Percentiles rank a stretch among this genome's conserved stretches.
These are phyloP conservation scores for Todus mexicanus DNA, from an alignment of 2,797 vertebrate species.

Conservation along the genomic window DNA sequence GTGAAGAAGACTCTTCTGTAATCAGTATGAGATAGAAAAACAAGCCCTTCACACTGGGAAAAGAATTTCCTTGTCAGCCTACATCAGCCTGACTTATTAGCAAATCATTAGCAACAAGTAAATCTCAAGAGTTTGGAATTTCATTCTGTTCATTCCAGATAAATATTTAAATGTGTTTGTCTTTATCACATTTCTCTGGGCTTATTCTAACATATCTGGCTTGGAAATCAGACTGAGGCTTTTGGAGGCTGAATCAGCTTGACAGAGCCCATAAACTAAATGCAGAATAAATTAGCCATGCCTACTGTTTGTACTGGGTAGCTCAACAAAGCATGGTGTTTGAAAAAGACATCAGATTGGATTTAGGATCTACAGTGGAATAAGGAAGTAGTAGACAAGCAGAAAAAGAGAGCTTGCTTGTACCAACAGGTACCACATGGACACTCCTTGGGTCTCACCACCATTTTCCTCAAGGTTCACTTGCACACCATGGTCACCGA, in stretches of 20 bases:
- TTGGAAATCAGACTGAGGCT: conserved; percentile 11
- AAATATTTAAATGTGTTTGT: conserved; percentile 35
- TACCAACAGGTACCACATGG: neutral
- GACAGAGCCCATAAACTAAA: neutral
- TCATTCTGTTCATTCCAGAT: neutral
- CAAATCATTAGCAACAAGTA: neutral
- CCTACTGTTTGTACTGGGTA: neutral
- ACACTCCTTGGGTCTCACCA: neutral
- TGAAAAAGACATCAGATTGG: neutral
- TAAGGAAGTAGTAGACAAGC: neutral
- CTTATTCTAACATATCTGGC: neutral
- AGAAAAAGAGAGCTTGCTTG: neutral
- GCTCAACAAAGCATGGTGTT: neutral
- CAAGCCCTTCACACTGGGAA: neutral
- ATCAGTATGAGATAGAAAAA: neutral
- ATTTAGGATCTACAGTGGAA: neutral
- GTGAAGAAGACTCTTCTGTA: neutral
- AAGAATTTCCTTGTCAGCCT: neutral
- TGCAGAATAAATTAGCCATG: neutral
- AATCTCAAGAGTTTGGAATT: neutral
- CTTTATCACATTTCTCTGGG: neutral
- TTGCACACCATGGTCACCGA: neutral
- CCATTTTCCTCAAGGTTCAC: neutral
- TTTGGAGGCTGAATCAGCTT: neutral
- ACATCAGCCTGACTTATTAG: neutral